These are phyloP conservation scores for Macrosteles quadrilineatus DNA, from an alignment of 1,140 invertebrate genomes.

Conservation along the genomic window DNA sequence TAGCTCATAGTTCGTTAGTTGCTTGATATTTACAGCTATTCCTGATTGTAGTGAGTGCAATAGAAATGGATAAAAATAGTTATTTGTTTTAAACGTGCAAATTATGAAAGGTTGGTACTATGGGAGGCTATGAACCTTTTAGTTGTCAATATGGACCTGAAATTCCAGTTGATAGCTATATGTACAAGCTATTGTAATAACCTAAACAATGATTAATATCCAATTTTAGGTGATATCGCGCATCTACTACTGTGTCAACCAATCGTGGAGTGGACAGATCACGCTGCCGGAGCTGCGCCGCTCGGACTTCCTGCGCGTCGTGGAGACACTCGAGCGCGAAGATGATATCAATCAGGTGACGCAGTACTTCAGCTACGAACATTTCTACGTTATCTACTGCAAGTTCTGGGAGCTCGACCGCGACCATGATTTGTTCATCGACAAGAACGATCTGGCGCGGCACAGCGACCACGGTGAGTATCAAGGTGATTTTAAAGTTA, in stretches of 20 bases:
- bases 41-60: no score
- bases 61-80: no score
- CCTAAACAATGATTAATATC: no score
- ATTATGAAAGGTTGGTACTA: no score
- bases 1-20: no score
- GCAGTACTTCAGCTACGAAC: conserved; percentile 98
- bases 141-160: no score
- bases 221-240: conserved; percentile 96
- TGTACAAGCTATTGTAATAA: no score
- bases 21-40: no score
- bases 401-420: conserved; percentile 99
- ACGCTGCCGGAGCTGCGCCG: conserved; percentile 85
- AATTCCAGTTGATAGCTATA: no score
- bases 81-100: no score
- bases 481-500: no score
- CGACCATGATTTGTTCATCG: conserved; percentile 97
- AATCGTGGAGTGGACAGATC: conserved; percentile 95
- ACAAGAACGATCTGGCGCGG: conserved; percentile 87
- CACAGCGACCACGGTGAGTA: conserved; percentile 92
- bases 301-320: conserved; percentile 83
- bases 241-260: conserved; percentile 98
- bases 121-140: no score
- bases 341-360: conserved; percentile 98
- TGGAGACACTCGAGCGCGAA: conserved; percentile 80
- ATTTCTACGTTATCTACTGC: conserved; percentile 99